These are phyloP conservation scores for Coleophora flavipennella DNA, from an alignment of 2,888 invertebrate species.

Conservation along the genomic window DNA sequence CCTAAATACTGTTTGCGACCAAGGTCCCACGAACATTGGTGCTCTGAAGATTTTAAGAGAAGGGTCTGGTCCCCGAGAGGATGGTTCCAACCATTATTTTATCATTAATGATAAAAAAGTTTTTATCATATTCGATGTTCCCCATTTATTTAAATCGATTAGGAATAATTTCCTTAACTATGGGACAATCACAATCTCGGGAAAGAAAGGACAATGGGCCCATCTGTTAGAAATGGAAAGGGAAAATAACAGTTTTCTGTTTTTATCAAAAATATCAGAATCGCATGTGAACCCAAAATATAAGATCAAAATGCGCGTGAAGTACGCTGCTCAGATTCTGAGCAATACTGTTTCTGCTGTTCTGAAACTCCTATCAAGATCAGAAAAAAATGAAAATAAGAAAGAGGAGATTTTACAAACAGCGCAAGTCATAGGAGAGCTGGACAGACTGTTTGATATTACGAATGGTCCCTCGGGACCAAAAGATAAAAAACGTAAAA, in stretches of 20 bases:
- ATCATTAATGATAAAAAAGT: background rate
- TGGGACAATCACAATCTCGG: slow-evolving; percentile 1
- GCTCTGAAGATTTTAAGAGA: too few species aligned
- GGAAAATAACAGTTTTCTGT: slow-evolving; percentile 6
- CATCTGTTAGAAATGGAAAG: slow-evolving; percentile 11
- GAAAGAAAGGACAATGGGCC: slow-evolving; percentile 10
- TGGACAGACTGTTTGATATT: slow-evolving; percentile 10
- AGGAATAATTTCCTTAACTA: slow-evolving; percentile 1
- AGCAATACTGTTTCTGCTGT: slow-evolving; percentile 16
- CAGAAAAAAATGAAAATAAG: background rate
- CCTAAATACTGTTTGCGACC: too few species aligned
- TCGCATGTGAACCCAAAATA: slow-evolving; percentile 9
- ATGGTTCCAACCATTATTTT: too few species aligned
- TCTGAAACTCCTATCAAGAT: slow-evolving; percentile 6
- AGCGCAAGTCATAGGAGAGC: slow-evolving; percentile 8
- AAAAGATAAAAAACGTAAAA: slow-evolving; percentile 13
- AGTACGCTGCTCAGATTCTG: slow-evolving; percentile 16
- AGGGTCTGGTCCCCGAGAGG: too few species aligned
- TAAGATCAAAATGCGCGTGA: slow-evolving; percentile 15
- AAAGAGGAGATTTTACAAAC: slow-evolving; percentile 7
- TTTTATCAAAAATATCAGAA: slow-evolving; percentile 11
- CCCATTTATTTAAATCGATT: slow-evolving; percentile 7
- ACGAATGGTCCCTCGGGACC: slow-evolving; percentile 16
- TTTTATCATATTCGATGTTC: background rate
- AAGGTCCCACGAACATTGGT: too few species aligned